Evolutionary conservation across 1,140 invertebrate species (phyloP), one percentile per base, ranked within the genome.

Genomic region (Drosophila mauritiana): DNA sequence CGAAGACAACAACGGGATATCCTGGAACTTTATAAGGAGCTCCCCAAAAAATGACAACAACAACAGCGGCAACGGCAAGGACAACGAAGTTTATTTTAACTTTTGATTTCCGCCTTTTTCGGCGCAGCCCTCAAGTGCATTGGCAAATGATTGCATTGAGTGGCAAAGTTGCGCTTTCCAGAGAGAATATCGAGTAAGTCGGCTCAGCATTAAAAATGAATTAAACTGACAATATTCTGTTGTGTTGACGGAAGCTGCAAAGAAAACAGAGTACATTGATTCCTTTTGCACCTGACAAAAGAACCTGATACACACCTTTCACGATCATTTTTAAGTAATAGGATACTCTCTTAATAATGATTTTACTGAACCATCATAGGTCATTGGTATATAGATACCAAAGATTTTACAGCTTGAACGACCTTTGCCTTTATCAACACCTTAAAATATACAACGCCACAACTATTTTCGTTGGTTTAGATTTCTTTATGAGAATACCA

Each of bases 1-100:
- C 83, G 83, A 89, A 89, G 84, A 89, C 84, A 89, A 89, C 84
- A 89, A 89, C 84, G 84, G 84, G 84, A 89, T 89, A 84, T 89
- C 84, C 84, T 86, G 84, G 57, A 89, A 89, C 84, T 89, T 89
- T 89, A 89, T 89, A 89, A 89, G 84, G 79, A 80, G 63, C 52
- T 61, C 54, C 57, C 51, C 67, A 49, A 82, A 85, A 79, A 79
- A 88, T 63, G 75, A 88, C 79, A 88, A 65, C 65, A 68, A 51
- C 31, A 31, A 31, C 67, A 46, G 39, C 53, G 43, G 40, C 65
- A 48, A 36, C 59, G 56, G 51, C 80, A 58, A 57, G 55, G 81
- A 77, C 77, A 78, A 54, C 64, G 61, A 78, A 88, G 83, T 88
- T 88, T 88, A 88, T 88, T 89, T 89, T 89, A 89, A 89, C 84